Conservation (phyloP, 2,888 invertebrate genomes). For the Tenthredo notha region DNA sequence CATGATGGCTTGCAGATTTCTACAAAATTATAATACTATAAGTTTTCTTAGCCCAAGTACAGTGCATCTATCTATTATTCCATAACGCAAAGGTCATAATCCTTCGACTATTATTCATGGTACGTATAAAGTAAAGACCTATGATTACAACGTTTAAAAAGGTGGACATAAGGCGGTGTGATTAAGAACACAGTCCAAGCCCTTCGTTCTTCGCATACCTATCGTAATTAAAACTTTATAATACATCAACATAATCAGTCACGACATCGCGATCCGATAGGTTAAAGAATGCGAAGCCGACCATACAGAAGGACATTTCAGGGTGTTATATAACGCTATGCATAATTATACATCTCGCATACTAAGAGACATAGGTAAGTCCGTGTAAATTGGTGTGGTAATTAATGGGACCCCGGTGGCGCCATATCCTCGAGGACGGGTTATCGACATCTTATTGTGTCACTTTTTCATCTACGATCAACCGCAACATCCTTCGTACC, state of each 20-base stretch:
- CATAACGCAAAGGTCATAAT: slow-evolving; percentile 32
- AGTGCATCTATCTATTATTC: slow-evolving; percentile 1
- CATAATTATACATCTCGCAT: slow-evolving; percentile 30
- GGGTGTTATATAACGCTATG: slow-evolving; percentile 21
- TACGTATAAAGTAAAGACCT: slow-evolving; percentile 10
- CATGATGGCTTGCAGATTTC: not conserved
- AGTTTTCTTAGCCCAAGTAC: not conserved
- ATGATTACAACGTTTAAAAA: slow-evolving; percentile 20
- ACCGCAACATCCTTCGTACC: not conserved
- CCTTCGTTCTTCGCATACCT: not conserved
- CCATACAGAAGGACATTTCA: slow-evolving; percentile 30
- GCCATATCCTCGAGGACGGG: slow-evolving; percentile 32
- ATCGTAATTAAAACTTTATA: not conserved
- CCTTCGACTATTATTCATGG: slow-evolving; percentile 10
- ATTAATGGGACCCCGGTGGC: slow-evolving; percentile 1
- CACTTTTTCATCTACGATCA: slow-evolving; percentile 7
- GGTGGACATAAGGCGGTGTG: not conserved
- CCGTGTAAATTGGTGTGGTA: not conserved
- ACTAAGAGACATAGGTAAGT: not conserved
- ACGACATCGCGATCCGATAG: not conserved
- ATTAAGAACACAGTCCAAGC: not conserved
- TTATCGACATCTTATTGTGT: slow-evolving; percentile 42
- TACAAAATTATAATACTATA: not conserved
- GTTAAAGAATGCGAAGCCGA: slow-evolving; percentile 14
- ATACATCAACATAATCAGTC: slow-evolving; percentile 2